Evolutionary conservation across 2,797 vertebrate species (phyloP).

Genomic region (Sternotherus odoratus): DNA sequence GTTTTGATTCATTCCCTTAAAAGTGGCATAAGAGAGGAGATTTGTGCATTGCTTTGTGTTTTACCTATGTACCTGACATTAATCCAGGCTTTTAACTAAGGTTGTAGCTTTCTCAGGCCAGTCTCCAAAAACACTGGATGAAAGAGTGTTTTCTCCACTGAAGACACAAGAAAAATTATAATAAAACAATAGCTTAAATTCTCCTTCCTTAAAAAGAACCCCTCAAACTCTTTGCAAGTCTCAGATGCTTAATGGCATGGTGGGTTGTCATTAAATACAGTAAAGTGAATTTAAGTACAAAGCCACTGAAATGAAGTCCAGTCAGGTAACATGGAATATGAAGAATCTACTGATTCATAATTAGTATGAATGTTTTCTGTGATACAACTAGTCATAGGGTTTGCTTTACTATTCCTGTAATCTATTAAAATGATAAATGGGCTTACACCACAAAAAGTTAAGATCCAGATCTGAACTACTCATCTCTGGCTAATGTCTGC

Average conservation of each 20-base stretch:
- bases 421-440: background rate
- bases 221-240: background rate
- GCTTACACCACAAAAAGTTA: background rate
- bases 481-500: background rate
- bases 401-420: background rate
- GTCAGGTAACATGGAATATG: background rate
- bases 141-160: background rate
- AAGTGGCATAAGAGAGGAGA: background rate
- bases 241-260: background rate
- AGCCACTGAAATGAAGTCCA: background rate
- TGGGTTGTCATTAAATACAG: background rate
- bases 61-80: background rate
- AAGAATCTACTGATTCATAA: background rate
- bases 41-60: background rate
- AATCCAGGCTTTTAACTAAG: background rate
- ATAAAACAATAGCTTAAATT: background rate
- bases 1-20: background rate
- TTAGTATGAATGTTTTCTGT: background rate
- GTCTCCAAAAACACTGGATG: background rate
- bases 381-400: background rate
- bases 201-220: background rate
- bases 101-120: background rate
- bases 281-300: background rate
- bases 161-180: slow-evolving; percentile 1
- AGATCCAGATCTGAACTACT: background rate